Base-by-base conservation (phyloP, 2,888 invertebrate species). In the Stomorhina lunata region DNA sequence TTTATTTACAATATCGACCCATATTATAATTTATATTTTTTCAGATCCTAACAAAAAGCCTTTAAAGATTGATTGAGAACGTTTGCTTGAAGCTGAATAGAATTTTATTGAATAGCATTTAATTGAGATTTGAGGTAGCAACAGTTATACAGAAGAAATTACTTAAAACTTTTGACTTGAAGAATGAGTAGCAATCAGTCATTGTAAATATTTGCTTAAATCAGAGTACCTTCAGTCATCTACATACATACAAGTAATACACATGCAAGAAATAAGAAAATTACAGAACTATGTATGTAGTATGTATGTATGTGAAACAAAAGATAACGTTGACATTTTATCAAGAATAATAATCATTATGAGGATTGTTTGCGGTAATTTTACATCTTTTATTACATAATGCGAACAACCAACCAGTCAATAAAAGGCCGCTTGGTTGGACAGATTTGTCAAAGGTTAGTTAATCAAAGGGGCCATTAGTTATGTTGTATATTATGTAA, bases 321-420 rank as follows among this genome's bases (percentile, higher is more conserved):
- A 34, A 43, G 43, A 50, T 27, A 71, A 76, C 50, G 80, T 53
- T 71, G 61, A 68, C 72, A 55, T 37, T 61, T 66, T 77, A n/a
- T n/a, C 55, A 77, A 71, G 59, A 66, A 22, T 66, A 66, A 81
- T 59, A 71, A 71, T 72, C 66, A 76, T 81, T 81, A 81, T 66
- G 59, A 71, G 45, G 43, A 66, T 61, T 66, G 66, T 76, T n/a
- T 72, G 66, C 72, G 72, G 71, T 77, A 68, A 72, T 81, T 81
- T 77, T 53, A 61, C 50, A 65, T 53, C 65, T 66, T 50, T 43
- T 57, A 66, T 34, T 43, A 29, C 29, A 61, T 20, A 34, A 63
- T 27, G 40, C 0, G n/a, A n/a, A n/a, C 75, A 55, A 20, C 43
- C 45, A 80, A 29, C 48, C 65, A 50, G 61, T 53, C 55, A 22